Base-by-base conservation (phyloP, 92 coral and sea anemone genomes). In the Meandrina meandrites region DNA sequence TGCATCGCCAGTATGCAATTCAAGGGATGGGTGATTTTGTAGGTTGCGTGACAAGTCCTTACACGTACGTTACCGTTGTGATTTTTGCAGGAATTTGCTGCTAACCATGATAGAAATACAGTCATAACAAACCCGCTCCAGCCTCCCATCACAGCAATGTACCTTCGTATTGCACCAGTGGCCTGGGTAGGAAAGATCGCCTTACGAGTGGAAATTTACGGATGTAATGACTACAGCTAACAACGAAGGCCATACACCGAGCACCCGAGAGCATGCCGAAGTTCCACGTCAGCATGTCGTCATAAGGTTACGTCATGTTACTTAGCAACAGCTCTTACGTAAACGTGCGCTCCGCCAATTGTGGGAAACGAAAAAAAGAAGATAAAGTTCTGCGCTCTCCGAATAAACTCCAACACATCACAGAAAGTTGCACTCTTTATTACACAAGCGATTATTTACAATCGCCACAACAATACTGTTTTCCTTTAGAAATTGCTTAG, bases 81-180 rank as follows among this genome's bases (percentile, higher is more conserved):
- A 3, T 16, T 31, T 64, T 45, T 30, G 47, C 9, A 81, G 85
- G 77, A 5, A 19, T 81, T 81, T 66, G 37, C 5, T 16, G 85
- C 58, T 21, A 79, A 79, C 53, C 40, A 14, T 0, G 83, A 79
- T 37, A 58, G 72, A 5, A 79, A 58, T 36, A 81, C 40, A 1
- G 62, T 45, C 37, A 27, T 68, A 22, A 40, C 58, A 15, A 67
- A 67, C 42, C 75, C 31, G 48, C 76, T 66, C 11, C 76, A 81
- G 27, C 60, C 76, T 30, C 85, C 85, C 2, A 48, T 81, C 56
- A 19, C n/a, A 66, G 76, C 76, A 81, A 42, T 68, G 85, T 81
- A 66, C 42, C 76, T 81, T 8, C 54, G 85, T 67, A 66, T 81
- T 36, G 40, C 48, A 28, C 85, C 85, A 37, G 3, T 21, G 37